Base-by-base conservation (phyloP, 2,113 vertebrate species). In the Cairina moschata region DNA sequence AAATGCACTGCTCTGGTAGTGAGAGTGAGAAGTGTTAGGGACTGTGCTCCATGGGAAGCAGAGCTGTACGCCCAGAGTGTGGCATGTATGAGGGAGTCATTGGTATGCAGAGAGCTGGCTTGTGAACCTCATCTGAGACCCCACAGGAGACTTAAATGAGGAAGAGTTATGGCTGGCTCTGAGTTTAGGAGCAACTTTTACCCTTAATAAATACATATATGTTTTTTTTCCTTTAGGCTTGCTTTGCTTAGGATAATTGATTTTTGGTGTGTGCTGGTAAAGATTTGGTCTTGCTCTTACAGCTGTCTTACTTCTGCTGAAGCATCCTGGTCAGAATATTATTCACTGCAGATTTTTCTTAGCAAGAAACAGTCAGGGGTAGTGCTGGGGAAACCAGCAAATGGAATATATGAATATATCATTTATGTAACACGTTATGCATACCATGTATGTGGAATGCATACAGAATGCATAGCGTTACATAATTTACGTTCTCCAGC, bases 21-120 rank as follows among this genome's bases (percentile, higher is more conserved):
- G 5, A 58, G 29, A 4, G 8, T 0, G 1, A 1, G 13, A 56
- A 67, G 42, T 80, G 34, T 11, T 1, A 0, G 42, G 38, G 34
- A 2, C 68, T 13, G 17, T 34, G 14, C 42, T 32, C 42, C 3
- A 7, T 8, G 63, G 28, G 68, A 59, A 86, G 48, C 26, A 66
- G 68, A 68, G 48, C 44, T 54, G 62, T 48, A 42, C 20, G 18
- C 12, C 25, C 28, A 60, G 42, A 4, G 1, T 11, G 25, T 5
- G 16, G 55, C 12, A 48, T 10, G 18, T 32, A 4, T 3, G 8
- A 42, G 46, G 6, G 32, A 42, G 60, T 32, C 8, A 11, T 32
- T 40, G 11, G 62, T 75, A 3, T 44, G 78, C 36, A 67, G 36
- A 68, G 48, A 46, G 58, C 42, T 40, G 55, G 18, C 60, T 63